Percentiles rank a stretch among this genome's conserved stretches.
Evolutionary conservation across 2,888 invertebrate genomes (phyloP).

Genomic region (Drosophila tripunctata): DNA sequence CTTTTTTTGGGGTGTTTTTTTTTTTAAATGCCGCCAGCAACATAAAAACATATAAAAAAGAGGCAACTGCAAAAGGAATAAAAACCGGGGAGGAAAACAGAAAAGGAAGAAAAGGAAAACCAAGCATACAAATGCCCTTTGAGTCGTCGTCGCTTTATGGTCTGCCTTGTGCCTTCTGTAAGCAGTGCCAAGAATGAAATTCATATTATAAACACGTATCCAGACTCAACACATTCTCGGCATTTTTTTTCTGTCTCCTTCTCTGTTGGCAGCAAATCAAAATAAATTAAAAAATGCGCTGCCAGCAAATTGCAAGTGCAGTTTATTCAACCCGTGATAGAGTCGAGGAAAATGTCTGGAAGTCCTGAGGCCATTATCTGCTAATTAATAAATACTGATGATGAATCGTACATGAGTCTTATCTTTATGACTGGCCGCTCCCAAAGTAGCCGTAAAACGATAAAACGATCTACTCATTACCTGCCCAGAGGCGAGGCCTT

Average conservation of each 20-base stretch:
- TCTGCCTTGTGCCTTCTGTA: constrained; percentile 14
- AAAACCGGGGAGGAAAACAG: constrained; percentile 3
- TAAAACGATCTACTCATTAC: constrained; percentile 24
- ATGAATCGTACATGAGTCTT: constrained; percentile 13
- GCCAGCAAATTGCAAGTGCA: constrained; percentile 25
- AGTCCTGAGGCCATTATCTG: constrained; percentile 36
- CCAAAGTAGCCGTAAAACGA: constrained; percentile 28
- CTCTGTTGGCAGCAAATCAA: constrained; percentile 50
- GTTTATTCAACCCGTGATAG: constrained; percentile 42
- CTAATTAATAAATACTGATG: constrained; percentile 61
- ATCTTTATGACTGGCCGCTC: constrained; percentile 36
- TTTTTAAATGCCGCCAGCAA: constrained; percentile 24
- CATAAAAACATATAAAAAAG: constrained; percentile 41
- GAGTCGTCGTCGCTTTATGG: constrained; percentile 35
- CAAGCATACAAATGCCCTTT: constrained; percentile 62
- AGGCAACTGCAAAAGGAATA: constrained; percentile 36
- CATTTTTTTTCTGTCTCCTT: constrained; percentile 41
- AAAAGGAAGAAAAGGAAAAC: constrained; percentile 28
- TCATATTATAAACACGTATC: constrained; percentile 66
- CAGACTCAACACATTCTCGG: constrained; percentile 49
- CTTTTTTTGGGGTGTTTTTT: constrained; percentile 1
- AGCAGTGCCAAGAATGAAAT: constrained; percentile 50
- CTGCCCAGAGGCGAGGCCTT: constrained; percentile 26
- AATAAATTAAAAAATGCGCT: constrained; percentile 56
- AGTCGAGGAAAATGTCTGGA: constrained; percentile 20